Conservation (phyloP, 2,113 vertebrate genomes). For the Xiphias gladius region DNA sequence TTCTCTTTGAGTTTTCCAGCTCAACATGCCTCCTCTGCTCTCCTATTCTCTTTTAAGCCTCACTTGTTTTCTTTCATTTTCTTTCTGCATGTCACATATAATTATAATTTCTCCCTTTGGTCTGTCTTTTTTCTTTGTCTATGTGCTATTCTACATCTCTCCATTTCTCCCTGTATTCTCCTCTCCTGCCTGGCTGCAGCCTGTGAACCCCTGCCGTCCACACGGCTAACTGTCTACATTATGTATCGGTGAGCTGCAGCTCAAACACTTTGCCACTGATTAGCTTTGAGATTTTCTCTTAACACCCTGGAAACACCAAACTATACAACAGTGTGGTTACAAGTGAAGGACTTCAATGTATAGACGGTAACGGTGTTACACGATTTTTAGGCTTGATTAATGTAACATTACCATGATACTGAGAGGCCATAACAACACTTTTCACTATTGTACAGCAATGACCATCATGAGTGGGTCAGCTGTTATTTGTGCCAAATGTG, state of each 20-base stretch:
- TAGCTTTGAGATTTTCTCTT: slow-evolving; percentile 82
- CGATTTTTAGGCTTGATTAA: neutral
- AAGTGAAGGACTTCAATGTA: slow-evolving; percentile 19
- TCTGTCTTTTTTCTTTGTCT: neutral
- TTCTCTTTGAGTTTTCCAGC: slow-evolving; percentile 38
- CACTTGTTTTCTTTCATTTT: slow-evolving; percentile 58
- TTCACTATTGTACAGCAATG: slow-evolving; percentile 3
- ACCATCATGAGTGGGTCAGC: neutral
- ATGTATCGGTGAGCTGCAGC: slow-evolving; percentile 82
- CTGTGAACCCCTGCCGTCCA: slow-evolving; percentile 61
- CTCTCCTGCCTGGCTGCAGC: slow-evolving; percentile 39
- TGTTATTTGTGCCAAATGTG: neutral
- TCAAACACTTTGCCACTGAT: slow-evolving; percentile 83
- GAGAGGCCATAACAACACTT: neutral
- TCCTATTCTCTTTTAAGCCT: slow-evolving; percentile 62
- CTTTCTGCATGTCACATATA: neutral
- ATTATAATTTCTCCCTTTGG: slow-evolving; percentile 19
- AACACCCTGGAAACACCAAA: slow-evolving; percentile 62
- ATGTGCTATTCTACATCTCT: neutral
- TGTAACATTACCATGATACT: neutral
- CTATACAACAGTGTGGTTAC: neutral
- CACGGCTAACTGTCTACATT: slow-evolving; percentile 75
- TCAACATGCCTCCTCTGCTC: slow-evolving; percentile 44
- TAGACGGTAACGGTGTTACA: slow-evolving; percentile 26
- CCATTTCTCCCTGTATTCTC: neutral